A percentile compares a stretch with the other conserved stretches of the same genome.
Evolutionary conservation across 2,113 vertebrate genomes (phyloP).

Genomic region (Prionailurus viverrinus): DNA sequence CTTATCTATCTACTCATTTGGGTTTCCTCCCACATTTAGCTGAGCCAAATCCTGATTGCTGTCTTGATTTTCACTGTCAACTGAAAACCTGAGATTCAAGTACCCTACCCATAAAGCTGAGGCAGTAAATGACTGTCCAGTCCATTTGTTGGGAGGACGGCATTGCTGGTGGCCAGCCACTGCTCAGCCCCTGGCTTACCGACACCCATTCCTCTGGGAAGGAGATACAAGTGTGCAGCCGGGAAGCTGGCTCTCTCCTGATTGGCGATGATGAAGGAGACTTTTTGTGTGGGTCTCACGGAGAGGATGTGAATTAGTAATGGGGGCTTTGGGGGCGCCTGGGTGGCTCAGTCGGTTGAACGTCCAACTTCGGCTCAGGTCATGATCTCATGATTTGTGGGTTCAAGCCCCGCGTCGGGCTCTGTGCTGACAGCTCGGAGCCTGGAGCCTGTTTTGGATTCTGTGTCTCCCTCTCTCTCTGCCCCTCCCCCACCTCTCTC

Average conservation of each 20-base stretch:
- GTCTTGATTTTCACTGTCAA: not conserved
- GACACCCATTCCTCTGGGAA: not conserved
- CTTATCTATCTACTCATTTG: not conserved
- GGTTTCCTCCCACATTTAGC: not conserved
- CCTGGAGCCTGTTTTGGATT: no score
- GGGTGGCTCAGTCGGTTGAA: no score
- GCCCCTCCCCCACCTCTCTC: no score
- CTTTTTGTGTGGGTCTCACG: not conserved
- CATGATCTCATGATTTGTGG: no score
- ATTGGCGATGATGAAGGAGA: not conserved
- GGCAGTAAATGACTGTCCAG: rapidly evolving
- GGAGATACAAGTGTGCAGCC: rapidly evolving
- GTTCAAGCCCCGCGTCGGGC: no score
- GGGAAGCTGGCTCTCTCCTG: not conserved
- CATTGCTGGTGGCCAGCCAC: not conserved
- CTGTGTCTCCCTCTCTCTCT: no score
- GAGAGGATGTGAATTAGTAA: not conserved
- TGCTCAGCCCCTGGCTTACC: not conserved
- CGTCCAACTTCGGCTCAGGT: no score
- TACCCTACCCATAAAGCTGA: not conserved
- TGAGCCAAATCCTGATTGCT: not conserved
- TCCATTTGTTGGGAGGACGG: no score
- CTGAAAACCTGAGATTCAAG: not conserved
- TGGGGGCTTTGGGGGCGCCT: not conserved
- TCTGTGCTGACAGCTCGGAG: no score